Base-by-base conservation (phyloP, 37 sponge, comb jelly and placozoan genomes). In the Chondrosia reniformis region DNA sequence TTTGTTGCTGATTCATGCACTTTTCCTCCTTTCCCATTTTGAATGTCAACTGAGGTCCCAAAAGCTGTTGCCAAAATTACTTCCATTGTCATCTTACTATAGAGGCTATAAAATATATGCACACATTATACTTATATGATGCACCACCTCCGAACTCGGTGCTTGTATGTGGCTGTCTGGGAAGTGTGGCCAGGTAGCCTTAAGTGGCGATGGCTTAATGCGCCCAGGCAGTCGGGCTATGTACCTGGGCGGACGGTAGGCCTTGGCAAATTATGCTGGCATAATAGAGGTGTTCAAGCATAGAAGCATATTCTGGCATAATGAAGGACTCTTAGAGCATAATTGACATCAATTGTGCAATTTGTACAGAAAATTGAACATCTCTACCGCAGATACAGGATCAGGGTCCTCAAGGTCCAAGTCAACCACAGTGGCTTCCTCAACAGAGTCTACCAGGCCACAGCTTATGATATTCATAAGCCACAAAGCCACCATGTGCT, bases 281-380 rank as follows among this genome's bases (percentile, higher is more conserved):
- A 61, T 61, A 61, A 61, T 61, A 61, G 17, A 61, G 63, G 63
- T 24, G 17, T 61, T 61, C 63, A 61, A 61, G 63, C 63, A 61
- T 61, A 61, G 63, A 61, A 61, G 63, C 17, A 12, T 61, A 61
- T 61, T 22, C 63, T 61, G 63, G 63, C 63, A 61, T 22, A 61
- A 61, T 61, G 63, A 22, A 24, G 63, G 27, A 61, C 25, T 61
- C 63, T 61, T 61, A 22, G 27, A 61, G 63, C 63, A 61, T 61
- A 61, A 61, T 61, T 61, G 63, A 61, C 27, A 61, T 61, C 63
- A 61, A 24, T 61, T 61, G 27, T 61, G 63, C 27, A 61, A 8
- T 61, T 61, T 22, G 27, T 61, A 61, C 63, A 22, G 63, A 61
- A 61, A 61, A 61, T 22, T 10, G 27, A 24, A 61, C 63, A 61